phyloP scores from a whole-genome alignment of 1,140 invertebrate species.

The Nephila pilipes region DNA sequence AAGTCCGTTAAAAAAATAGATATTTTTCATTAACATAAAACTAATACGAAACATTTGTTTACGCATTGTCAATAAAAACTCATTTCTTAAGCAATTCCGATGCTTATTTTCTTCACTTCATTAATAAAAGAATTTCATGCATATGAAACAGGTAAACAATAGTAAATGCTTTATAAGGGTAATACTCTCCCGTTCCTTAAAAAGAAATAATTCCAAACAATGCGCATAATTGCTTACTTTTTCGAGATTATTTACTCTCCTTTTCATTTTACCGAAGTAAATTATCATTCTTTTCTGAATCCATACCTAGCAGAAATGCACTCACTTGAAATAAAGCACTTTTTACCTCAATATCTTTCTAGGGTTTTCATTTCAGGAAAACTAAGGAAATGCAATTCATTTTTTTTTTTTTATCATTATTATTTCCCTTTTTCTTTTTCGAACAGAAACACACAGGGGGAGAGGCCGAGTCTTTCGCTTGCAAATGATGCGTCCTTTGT shows the following conservation, averaged over 20 bases:
- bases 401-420: neutral
- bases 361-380: neutral
- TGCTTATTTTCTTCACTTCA: no score
- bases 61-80: no score
- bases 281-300: neutral
- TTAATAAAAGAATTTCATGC: neutral
- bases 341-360: conserved; percentile 16
- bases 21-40: no score
- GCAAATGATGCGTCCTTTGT: neutral
- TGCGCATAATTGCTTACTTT: neutral
- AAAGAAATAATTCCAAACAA: neutral
- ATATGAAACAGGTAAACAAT: conserved; percentile 7
- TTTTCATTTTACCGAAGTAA: conserved; percentile 5
- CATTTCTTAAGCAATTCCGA: no score
- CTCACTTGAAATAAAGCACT: neutral
- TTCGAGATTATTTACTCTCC: neutral
- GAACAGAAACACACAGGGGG: neutral
- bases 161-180: neutral
- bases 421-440: neutral
- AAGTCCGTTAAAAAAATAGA: no score
- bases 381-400: neutral
- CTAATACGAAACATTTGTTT: no score
- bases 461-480: neutral
- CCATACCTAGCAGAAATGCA: neutral
- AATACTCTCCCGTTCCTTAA: neutral